Base-by-base conservation (phyloP, 2,888 invertebrate species). In the Heliconius aoede region DNA sequence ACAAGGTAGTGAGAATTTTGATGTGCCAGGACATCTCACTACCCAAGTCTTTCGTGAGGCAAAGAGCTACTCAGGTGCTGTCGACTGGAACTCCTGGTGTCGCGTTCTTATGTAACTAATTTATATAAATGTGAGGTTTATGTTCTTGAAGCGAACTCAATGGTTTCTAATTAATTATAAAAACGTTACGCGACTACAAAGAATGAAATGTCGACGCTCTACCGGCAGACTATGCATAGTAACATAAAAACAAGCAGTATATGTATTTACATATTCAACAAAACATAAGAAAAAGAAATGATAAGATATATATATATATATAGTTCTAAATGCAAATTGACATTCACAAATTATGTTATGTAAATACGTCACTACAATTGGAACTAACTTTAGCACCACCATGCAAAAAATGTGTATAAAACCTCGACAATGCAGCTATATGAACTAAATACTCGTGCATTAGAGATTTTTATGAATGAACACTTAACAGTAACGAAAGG, bases 1-100 rank as follows among this genome's bases (percentile, higher is more conserved):
- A 98, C 98, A 98, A 97, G 97, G 97, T 98, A 98, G 98, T 98
- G 98, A 98, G 98, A 95, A 93, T 90, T 90, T 89, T 90, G 90
- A 90, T 90, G 94, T 92, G 64, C 91, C 95, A 95, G 86, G 90
- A 94, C 98, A 98, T 98, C 98, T 98, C 98, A 97, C 98, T 98
- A 98, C 98, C 97, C 98, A 97, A 97, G 98, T 98, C 98, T 98
- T 98, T 98, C 98, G 98, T 92, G 95, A 90, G 95, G 96, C 92
- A 95, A 93, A 91, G 91, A 91, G 93, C 93, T 86, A 77, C 28
- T 60, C 51, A 69, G 51, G 60, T 69, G 69, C 58, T 9, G 76
- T 7, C 51, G 76, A 26, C 55, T 72, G n/a, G 55, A 64, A 72
- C 71, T 72, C 72, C 60, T 72, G 76, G n/a, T 65, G 75, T 28